Percentiles rank a stretch among this genome's conserved stretches.
Evolutionary conservation across 2,888 invertebrate species (phyloP).

Genomic region (Hecatera dysodea): DNA sequence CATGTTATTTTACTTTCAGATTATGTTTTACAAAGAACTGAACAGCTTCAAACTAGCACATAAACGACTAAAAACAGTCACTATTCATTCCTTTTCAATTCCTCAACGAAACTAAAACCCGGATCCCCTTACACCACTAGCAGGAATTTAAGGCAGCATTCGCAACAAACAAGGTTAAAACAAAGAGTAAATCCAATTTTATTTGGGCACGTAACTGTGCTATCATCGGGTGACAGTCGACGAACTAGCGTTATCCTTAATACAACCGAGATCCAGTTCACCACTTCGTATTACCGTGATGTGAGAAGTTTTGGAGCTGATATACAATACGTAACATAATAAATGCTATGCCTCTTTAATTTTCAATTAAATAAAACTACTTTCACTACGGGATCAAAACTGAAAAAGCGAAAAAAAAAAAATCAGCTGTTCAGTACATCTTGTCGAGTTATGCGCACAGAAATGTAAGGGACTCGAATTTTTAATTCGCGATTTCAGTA

Average conservation of each 20-base stretch:
- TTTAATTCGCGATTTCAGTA: too few relatives aligned
- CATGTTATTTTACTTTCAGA: background rate
- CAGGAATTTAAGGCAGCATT: constrained; percentile 8
- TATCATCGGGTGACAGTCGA: constrained; percentile 62
- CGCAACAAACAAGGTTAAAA: constrained; percentile 30
- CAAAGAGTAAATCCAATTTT: constrained; percentile 56
- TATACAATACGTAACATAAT: too few relatives aligned
- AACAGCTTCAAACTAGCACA: background rate
- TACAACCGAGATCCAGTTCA: constrained; percentile 38
- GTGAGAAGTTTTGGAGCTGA: constrained; percentile 21
- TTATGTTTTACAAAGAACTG: too few relatives aligned
- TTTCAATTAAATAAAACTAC: too few relatives aligned
- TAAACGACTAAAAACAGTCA: background rate
- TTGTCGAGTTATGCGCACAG: too few relatives aligned
- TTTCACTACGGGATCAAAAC: too few relatives aligned
- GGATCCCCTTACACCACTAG: background rate
- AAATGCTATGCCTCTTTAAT: too few relatives aligned
- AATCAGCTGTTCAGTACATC: too few relatives aligned
- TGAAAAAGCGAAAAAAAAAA: too few relatives aligned
- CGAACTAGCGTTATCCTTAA: constrained; percentile 50
- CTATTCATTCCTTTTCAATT: constrained; percentile 12
- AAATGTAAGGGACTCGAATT: too few relatives aligned
- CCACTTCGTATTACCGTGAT: constrained; percentile 33
- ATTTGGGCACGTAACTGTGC: constrained; percentile 53
- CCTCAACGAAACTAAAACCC: background rate